phyloP scores from a whole-genome alignment of 2,797 vertebrate genomes.

The Octomys mimax region DNA sequence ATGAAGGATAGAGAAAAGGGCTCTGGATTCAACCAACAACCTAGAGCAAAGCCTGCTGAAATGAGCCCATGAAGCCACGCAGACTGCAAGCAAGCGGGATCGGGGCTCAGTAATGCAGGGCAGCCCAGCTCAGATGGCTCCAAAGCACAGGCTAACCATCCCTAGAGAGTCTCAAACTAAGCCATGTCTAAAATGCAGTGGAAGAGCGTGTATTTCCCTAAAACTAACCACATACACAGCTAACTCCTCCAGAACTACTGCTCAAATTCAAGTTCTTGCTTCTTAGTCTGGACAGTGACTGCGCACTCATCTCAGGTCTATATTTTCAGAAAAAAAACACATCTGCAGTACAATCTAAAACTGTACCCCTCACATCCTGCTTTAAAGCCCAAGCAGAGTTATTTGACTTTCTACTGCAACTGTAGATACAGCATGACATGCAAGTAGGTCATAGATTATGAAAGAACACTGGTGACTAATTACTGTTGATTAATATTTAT shows the following conservation, averaged over 20 bases:
- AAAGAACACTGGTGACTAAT: slow-evolving; percentile 25
- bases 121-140: background rate
- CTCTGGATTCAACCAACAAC: background rate
- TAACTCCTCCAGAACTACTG: background rate
- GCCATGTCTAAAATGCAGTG: background rate
- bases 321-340: background rate
- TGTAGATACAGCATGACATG: background rate
- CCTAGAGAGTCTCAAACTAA: background rate
- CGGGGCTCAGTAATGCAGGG: background rate
- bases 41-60: background rate
- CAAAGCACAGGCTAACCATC: background rate
- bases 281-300: background rate
- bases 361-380: background rate
- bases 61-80: background rate
- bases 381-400: background rate
- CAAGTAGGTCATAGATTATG: slow-evolving; percentile 3
- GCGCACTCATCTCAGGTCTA: background rate
- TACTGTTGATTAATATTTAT: slow-evolving; percentile 57
- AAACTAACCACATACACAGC: background rate
- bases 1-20: background rate
- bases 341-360: background rate
- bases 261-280: background rate
- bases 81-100: background rate
- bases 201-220: background rate
- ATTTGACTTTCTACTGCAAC: slow-evolving; percentile 1